These are phyloP conservation scores for Oscheius sp. DNA, from an alignment of 1,140 invertebrate genomes.

Conservation along the genomic window DNA sequence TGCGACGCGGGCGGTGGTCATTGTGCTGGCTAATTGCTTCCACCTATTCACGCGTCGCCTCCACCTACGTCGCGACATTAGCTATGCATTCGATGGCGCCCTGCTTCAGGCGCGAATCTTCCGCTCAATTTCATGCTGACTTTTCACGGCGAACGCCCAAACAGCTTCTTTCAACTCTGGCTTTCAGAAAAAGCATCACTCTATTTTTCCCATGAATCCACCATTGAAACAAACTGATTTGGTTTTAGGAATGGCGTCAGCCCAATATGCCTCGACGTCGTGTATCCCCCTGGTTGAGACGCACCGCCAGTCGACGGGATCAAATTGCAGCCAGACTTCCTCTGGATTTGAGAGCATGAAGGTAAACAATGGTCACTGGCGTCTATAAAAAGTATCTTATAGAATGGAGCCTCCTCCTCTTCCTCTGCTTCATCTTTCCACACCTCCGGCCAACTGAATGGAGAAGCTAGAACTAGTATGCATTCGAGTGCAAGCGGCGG, in stretches of 20 bases:
- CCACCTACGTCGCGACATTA: slow-evolving; percentile 9
- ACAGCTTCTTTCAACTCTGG: too few relatives aligned
- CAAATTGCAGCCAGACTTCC: slow-evolving; percentile 79
- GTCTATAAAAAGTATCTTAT: background rate
- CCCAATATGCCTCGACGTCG: background rate
- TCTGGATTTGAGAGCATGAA: slow-evolving; percentile 54
- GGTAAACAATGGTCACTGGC: slow-evolving; percentile 39
- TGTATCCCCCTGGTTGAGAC: background rate
- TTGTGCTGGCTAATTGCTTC: slow-evolving; percentile 1
- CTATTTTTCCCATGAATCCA: too few relatives aligned
- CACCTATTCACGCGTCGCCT: background rate
- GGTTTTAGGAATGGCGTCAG: background rate
- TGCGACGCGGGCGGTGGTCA: too few relatives aligned
- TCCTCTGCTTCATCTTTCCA: slow-evolving; percentile 5
- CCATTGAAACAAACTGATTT: too few relatives aligned
- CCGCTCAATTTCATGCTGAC: too few relatives aligned
- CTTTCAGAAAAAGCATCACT: too few relatives aligned
- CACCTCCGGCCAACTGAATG: background rate
- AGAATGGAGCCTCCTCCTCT: slow-evolving; percentile 3
- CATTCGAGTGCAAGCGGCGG: background rate
- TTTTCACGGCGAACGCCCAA: too few relatives aligned
- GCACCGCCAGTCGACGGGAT: slow-evolving; percentile 32
- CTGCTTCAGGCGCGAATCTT: background rate
- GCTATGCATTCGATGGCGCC: background rate
- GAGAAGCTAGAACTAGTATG: background rate